Evolutionary conservation across 2,797 vertebrate genomes (phyloP).

Genomic region (Muscicapa comitata): DNA sequence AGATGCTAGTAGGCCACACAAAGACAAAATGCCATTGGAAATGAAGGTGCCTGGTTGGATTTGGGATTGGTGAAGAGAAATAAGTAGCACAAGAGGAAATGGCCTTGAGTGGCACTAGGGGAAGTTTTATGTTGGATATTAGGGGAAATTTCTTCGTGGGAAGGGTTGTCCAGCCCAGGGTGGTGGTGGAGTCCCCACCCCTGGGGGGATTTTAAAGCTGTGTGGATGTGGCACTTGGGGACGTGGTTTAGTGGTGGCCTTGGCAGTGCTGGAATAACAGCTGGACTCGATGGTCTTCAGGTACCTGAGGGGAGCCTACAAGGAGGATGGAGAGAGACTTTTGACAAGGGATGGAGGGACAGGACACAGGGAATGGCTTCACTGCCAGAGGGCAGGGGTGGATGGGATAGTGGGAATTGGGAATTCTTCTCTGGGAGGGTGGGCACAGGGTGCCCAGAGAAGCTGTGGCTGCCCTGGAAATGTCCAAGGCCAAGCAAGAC

Average conservation of each 20-base stretch:
- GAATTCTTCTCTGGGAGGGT: accelerated
- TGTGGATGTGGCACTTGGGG: not conserved
- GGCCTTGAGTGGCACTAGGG: not conserved
- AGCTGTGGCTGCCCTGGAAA: not conserved
- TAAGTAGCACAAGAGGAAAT: not conserved
- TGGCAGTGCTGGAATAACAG: accelerated
- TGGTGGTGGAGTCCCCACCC: not conserved
- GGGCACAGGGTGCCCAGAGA: not conserved
- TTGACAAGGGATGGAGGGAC: not conserved
- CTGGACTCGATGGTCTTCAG: not conserved
- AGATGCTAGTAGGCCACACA: not conserved
- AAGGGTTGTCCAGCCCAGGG: not conserved
- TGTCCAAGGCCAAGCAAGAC: too few relatives aligned
- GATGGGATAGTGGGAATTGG: not conserved
- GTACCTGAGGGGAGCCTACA: not conserved
- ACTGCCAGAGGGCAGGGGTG: accelerated
- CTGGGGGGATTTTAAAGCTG: not conserved
- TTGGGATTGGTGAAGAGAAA: not conserved
- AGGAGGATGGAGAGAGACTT: not conserved
- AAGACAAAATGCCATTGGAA: not conserved
- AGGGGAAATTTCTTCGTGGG: not conserved
- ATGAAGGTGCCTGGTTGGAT: not conserved
- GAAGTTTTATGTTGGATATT: not conserved
- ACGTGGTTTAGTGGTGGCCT: not conserved
- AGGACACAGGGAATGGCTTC: too few relatives aligned